Evolutionary conservation across 2,888 invertebrate species (phyloP), one percentile per base, ranked within the genome.

Genomic region (Drosophila neonasuta): DNA sequence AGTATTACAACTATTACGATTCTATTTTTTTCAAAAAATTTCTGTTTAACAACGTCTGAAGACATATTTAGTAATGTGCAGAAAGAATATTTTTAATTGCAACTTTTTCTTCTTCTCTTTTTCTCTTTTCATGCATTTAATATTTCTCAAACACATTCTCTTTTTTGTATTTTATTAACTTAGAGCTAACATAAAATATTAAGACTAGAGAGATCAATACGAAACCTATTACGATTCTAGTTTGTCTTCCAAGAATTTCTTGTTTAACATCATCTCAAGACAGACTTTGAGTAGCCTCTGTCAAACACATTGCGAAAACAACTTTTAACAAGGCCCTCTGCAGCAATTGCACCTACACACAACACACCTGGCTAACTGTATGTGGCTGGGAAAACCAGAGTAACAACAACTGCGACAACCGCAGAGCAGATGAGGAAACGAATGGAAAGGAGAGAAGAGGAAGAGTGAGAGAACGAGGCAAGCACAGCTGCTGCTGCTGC

Each of bases 361-460:
- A 36, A 36, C 45, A 52, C 68, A 71, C 64, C 72, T 68, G 64
- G 44, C 32, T 48, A 59, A 41, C 44, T 48, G 46, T 15, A 36
- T 36, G n/a, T n/a, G 49, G 55, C 42, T 61, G 68, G 67, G 63
- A 68, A 64, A 67, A 69, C 67, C 77, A 60, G 59, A 69, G 79
- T 54, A 71, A 68, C 77, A 77, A 71, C 80, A 78, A 76, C 68
- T 78, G 62, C 51, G 51, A 45, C 60, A 68, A 63, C 69, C 66
- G 50, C 63, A 66, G 67, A 61, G 73, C 80, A 67, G 36, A 36
- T 24, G 24, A 24, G 24, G 24, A 24, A 24, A 6, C 24, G 24
- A 24, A 24, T 6, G 24, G 24, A 24, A 24, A 6, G 24, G 6
- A 24, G 24, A 24, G 24, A 24, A 24, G 24, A 24, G 24, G 24